These are phyloP conservation scores for Nasonovia ribisnigri DNA, from an alignment of 2,888 invertebrate species.

Conservation along the genomic window DNA sequence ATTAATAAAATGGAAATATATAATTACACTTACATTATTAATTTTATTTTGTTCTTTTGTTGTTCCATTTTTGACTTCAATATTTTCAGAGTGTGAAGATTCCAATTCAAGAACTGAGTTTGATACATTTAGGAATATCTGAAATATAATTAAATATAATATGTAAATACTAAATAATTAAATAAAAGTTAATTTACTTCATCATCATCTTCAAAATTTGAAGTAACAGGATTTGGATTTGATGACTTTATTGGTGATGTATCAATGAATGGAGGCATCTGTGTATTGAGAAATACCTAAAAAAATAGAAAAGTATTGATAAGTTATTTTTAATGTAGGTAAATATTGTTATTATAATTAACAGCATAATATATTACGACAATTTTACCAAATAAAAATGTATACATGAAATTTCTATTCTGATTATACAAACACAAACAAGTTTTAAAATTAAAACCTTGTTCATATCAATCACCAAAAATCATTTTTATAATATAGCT, in stretches of 20 bases:
- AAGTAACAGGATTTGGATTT: conserved; percentile 6
- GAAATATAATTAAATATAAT: background rate
- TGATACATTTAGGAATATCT: conserved; percentile 41
- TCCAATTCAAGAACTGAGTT: conserved; percentile 39
- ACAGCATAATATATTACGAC: background rate
- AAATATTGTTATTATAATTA: background rate
- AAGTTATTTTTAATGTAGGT: background rate
- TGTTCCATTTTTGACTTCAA: background rate
- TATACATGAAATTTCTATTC: background rate
- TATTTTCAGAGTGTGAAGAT: background rate
- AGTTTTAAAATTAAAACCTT: background rate
- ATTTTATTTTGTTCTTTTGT: conserved; percentile 1
- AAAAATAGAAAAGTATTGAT: background rate
- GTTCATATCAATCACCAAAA: background rate
- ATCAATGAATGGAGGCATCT: background rate
- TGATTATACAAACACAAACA: background rate
- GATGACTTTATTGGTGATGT: background rate
- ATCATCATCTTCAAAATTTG: conserved; percentile 16
- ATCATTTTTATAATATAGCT: background rate
- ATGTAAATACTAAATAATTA: background rate
- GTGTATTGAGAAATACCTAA: conserved; percentile 56
- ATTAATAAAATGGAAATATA: background rate
- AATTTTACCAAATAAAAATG: background rate
- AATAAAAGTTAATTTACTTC: conserved; percentile 18
- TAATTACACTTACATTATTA: conserved; percentile 22